Evolutionary conservation across 2,113 vertebrate species (phyloP), one percentile per base, ranked within the genome.

Genomic region (Xenopus borealis): DNA sequence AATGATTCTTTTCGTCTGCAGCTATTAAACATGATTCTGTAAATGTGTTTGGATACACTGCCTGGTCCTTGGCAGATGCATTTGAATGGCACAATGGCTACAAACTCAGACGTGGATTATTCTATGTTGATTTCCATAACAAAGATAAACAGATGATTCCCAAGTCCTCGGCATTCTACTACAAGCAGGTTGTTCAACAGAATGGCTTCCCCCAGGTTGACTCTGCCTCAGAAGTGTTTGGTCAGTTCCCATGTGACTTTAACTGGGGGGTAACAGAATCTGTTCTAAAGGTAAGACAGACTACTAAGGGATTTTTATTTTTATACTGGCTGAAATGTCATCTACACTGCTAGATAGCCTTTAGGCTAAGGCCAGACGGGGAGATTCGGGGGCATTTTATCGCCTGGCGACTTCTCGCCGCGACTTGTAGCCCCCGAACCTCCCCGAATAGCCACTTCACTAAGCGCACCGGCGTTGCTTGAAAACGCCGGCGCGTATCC

Each of bases 51-150:
- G 96, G 96, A 72, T 98, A 98, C 79, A 89, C 90, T 0, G 91
- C 93, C 66, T 99, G 97, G 97, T 95, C 95, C 3, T 87, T 99
- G 79, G 83, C 98, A 50, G 97, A 99, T 65, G 95, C 96, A 72
- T 98, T 94, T 66, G 97, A 99, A 83, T 99, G 97, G 97, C 94
- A 94, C 70, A 88, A 94, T 4, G 92, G 88, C 27, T 93, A 94
- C 78, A 86, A 71, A 20, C 83, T 86, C n/a, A 90, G 95, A 62
- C 88, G 94, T 0, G 97, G 97, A 30, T 87, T 99, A 11, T 98
- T 98, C 85, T 95, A 95, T 62, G 80, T 98, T 2, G 91, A 99
- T 80, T 95, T 97, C 78, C 87, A 79, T 45, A 89, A 90, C 5
- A 61, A 86, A 55, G 83, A 87, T 68, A 89, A 91, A 78, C 90